A percentile compares a stretch with the other conserved stretches of the same genome.
phyloP scores from a whole-genome alignment of 2,888 invertebrate species.

The Halictus ligatus region DNA sequence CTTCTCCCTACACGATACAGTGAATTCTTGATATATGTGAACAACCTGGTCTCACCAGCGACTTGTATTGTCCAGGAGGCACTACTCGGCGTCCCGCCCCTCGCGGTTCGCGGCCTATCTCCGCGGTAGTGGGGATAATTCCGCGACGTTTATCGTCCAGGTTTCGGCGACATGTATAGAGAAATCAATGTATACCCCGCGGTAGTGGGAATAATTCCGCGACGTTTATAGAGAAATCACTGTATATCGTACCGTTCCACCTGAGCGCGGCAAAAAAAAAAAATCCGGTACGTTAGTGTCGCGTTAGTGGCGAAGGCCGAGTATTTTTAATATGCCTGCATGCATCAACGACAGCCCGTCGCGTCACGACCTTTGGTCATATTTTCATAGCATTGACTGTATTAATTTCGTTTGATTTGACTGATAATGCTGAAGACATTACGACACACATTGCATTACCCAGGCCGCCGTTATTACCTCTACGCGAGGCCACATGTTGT shows the following conservation, averaged over 20 bases:
- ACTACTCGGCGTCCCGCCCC: too few relatives aligned
- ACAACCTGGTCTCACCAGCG: too few relatives aligned
- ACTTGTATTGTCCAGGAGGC: too few relatives aligned
- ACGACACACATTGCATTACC: conserved; percentile 45
- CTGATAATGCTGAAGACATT: conserved; percentile 54
- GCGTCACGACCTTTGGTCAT: conserved; percentile 49
- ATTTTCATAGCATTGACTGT: conserved; percentile 50
- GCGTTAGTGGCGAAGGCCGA: conserved; percentile 43
- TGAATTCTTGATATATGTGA: too few relatives aligned
- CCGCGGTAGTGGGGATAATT: too few relatives aligned
- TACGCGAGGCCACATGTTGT: conserved; percentile 43
- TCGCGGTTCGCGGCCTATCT: too few relatives aligned
- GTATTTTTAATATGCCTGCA: conserved; percentile 55
- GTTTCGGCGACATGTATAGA: too few relatives aligned
- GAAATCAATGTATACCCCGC: too few relatives aligned
- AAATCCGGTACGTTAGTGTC: conserved; percentile 29
- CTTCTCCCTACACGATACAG: background rate
- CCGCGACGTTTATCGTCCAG: too few relatives aligned
- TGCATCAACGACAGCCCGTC: conserved; percentile 11
- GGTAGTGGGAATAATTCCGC: too few relatives aligned
- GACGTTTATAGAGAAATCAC: too few relatives aligned
- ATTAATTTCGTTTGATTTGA: conserved; percentile 48
- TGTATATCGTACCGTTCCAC: background rate
- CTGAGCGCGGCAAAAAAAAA: conserved; percentile 1
- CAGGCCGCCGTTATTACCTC: conserved; percentile 16